A percentile compares a stretch with the other conserved stretches of the same genome.
These are phyloP conservation scores for Pammene fasciana DNA, from an alignment of 2,888 invertebrate genomes.

Conservation along the genomic window DNA sequence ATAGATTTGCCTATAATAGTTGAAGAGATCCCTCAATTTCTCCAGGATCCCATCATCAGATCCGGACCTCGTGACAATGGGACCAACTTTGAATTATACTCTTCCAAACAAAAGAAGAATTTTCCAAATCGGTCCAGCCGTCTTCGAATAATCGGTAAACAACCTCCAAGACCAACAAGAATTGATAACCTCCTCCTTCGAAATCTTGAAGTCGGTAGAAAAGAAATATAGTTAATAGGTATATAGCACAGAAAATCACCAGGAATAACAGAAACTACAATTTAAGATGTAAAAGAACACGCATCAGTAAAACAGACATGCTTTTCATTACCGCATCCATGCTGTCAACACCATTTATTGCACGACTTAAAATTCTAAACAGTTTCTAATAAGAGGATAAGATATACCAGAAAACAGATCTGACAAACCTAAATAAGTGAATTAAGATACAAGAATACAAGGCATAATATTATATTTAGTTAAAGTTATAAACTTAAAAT, in stretches of 20 bases:
- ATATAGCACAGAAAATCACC: not conserved
- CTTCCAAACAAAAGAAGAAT: too few species aligned
- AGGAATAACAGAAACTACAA: slow-evolving; percentile 7
- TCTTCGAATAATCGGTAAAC: too few species aligned
- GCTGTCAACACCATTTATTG: slow-evolving; percentile 16
- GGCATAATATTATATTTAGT: not conserved
- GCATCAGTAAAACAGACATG: slow-evolving; percentile 22
- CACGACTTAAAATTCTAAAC: slow-evolving; percentile 11
- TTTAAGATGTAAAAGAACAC: slow-evolving; percentile 9
- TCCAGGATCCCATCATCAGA: too few species aligned
- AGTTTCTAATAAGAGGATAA: slow-evolving; percentile 6
- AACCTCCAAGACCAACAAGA: too few species aligned
- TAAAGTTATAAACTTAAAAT: not conserved
- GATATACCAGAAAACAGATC: slow-evolving; percentile 5
- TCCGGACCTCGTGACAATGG: too few species aligned
- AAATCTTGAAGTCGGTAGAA: too few species aligned
- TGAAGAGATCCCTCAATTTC: too few species aligned
- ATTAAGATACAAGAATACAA: not conserved
- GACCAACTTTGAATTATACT: too few species aligned
- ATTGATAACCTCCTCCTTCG: too few species aligned
- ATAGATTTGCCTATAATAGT: too few species aligned
- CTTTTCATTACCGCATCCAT: slow-evolving; percentile 24
- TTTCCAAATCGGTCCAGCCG: too few species aligned
- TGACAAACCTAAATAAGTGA: not conserved
- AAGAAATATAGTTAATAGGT: not conserved